phyloP scores from a whole-genome alignment of 2,797 vertebrate species.

The Florisuga fusca region DNA sequence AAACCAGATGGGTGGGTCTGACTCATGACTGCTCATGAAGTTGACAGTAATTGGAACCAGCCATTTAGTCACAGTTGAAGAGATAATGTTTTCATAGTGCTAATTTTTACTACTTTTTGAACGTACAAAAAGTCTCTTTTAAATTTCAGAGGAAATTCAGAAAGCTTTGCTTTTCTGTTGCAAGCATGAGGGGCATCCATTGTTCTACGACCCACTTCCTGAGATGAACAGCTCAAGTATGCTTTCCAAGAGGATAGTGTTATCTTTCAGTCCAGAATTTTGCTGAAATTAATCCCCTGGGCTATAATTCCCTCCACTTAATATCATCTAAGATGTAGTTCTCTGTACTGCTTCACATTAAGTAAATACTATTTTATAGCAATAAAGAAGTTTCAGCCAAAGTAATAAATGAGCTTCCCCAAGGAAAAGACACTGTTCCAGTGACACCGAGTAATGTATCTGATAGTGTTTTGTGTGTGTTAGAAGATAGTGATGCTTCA shows the following conservation, averaged over 20 bases:
- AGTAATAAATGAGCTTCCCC: neutral
- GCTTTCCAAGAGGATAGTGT: neutral
- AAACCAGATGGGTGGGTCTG: neutral
- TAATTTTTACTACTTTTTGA: neutral
- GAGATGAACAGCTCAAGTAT: neutral
- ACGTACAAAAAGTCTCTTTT: neutral
- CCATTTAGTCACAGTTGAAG: neutral
- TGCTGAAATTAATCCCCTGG: neutral
- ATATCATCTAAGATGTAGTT: neutral
- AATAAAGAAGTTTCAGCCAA: neutral
- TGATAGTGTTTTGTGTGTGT: neutral
- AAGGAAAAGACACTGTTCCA: neutral
- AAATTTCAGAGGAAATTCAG: neutral
- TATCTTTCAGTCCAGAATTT: neutral
- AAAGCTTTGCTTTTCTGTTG: neutral
- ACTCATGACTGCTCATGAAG: neutral
- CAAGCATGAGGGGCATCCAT: neutral
- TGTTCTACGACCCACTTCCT: neutral
- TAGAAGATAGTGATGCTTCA: neutral
- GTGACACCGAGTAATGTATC: neutral
- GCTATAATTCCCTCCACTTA: neutral
- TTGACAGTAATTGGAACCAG: neutral
- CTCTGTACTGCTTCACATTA: neutral
- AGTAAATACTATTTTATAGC: conserved; percentile 34
- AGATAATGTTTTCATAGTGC: neutral